Evolutionary conservation across 2,113 vertebrate species (phyloP).

Genomic region (Corythoichthys haematopterus): DNA sequence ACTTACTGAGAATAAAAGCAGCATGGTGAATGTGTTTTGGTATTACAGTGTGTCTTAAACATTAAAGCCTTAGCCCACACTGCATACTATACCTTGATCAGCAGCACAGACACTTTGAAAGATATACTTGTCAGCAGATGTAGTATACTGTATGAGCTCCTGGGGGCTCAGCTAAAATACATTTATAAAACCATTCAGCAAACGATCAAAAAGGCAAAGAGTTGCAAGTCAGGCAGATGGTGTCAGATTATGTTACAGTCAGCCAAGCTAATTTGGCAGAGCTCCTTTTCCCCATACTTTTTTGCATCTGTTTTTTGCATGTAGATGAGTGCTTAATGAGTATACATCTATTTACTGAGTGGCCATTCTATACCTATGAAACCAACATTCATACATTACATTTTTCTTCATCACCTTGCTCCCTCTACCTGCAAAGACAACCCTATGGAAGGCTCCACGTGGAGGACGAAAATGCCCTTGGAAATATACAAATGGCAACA

Average conservation of each 20-base stretch:
- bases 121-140: constrained; percentile 64
- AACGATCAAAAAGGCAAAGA: constrained; percentile 57
- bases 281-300: constrained; percentile 27
- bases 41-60: constrained; percentile 19
- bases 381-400: constrained; percentile 13
- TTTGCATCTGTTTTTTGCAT: constrained; percentile 13
- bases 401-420: constrained; percentile 3
- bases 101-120: constrained; percentile 53
- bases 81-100: constrained; percentile 33
- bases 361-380: constrained; percentile 20
- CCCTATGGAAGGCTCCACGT: constrained; percentile 16
- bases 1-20: constrained; percentile 7
- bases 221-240: constrained; percentile 64
- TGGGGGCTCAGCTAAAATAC: constrained; percentile 47
- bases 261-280: constrained; percentile 49
- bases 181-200: constrained; percentile 54
- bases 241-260: constrained; percentile 65
- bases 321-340: constrained; percentile 2
- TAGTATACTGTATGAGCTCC: constrained; percentile 43
- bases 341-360: background rate
- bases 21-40: constrained; percentile 20
- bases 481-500: constrained; percentile 60
- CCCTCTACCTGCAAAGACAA: constrained; percentile 22
- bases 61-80: constrained; percentile 18
- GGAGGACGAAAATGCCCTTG: constrained; percentile 30